Evolutionary conservation across 2,797 vertebrate genomes (phyloP), one percentile per base, ranked within the genome.

Genomic region (Vireo griseus): DNA sequence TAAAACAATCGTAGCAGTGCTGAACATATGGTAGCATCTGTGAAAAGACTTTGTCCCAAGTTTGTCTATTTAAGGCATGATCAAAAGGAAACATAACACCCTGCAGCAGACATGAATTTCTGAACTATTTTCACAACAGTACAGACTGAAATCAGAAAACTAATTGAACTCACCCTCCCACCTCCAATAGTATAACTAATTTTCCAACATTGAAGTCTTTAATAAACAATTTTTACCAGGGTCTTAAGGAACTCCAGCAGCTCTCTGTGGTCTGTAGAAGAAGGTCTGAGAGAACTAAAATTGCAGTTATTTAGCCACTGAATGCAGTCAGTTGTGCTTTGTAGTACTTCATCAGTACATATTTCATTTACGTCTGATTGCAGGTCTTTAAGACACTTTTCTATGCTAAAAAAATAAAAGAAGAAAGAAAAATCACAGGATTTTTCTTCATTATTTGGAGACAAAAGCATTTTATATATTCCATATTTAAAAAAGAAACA

Each of bases 231-330:
- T 92, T 94, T 98, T 99, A 99, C 99, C 99, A 99, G 67, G 65
- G 98, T 98, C 97, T 95, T 98, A 91, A 99, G 98, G 96, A 99
- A 99, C 81, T 98, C 98, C 96, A 98, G 97, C 86, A 99, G 96
- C 57, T 99, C 98, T 87, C 98, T 97, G 45, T 97, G 97, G 63
- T 97, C 97, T 18, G 98, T 97, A 66, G 98, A 96, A 73, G 96
- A 94, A 71, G 98, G 96, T 94, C 95, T 98, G 69, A 97, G 78
- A 58, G 95, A 95, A 92, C 45, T 96, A 85, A 98, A 97, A 75
- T 73, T 96, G 94, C 97, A 98, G 73, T 96, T 97, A 96, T 96
- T 98, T 78, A 99, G 97, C 98, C 98, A 99, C 51, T 98, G 98
- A 71, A 99, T 96, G 86, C 98, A 98, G 94, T 99, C 98, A 12